These are phyloP conservation scores for Pyrrhosoma nymphula DNA, from an alignment of 2,888 invertebrate genomes.

Conservation along the genomic window DNA sequence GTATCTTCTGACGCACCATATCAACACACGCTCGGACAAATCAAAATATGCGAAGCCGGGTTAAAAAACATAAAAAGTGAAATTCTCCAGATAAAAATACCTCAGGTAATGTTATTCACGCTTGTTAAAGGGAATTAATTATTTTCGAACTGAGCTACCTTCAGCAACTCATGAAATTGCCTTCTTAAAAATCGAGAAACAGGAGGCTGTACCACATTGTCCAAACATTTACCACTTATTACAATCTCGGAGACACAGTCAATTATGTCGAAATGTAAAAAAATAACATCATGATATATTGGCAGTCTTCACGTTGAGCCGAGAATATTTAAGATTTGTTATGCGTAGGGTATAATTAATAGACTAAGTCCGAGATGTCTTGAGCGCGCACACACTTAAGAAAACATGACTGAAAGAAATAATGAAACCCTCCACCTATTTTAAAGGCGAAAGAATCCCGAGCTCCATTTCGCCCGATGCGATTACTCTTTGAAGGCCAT, in stretches of 20 bases:
- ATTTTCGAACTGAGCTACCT: neutral
- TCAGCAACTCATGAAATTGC: neutral
- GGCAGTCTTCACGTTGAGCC: neutral
- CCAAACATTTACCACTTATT: neutral
- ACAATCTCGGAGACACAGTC: neutral
- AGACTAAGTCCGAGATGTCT: neutral
- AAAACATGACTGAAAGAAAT: neutral
- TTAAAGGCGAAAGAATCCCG: neutral
- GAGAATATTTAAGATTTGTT: neutral
- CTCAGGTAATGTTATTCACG: neutral
- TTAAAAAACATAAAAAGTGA: neutral
- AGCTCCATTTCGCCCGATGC: neutral
- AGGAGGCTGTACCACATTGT: neutral
- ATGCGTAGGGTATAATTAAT: neutral
- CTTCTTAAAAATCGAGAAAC: neutral
- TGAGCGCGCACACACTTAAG: neutral
- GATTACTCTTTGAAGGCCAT: conserved; percentile 5
- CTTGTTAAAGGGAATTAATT: neutral
- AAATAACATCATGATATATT: neutral
- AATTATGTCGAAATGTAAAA: neutral
- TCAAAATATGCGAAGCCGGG: neutral
- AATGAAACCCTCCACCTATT: neutral
- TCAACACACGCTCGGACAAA: neutral
- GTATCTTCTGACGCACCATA: neutral
- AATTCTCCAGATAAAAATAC: no score